Base-by-base conservation (phyloP, 2,888 invertebrate genomes). In the Acholoe squamosa region DNA sequence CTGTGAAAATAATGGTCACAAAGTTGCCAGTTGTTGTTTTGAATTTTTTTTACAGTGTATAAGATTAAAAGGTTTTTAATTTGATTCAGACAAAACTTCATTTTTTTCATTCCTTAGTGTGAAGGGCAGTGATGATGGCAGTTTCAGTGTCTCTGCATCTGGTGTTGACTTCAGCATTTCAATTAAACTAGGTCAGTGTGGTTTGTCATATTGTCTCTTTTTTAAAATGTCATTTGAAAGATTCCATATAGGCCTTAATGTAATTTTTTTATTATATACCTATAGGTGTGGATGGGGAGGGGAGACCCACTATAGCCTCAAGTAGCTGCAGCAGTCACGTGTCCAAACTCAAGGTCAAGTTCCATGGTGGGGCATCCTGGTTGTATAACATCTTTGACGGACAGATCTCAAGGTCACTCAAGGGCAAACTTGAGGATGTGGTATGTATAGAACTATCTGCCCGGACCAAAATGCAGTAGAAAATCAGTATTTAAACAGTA, bases 361-460 rank as follows among this genome's bases (percentile, higher is more conserved):
- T 91, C 31, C 89, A 91, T 33, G 91, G 91, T 25, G 91, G 91
- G 12, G 91, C 91, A 12, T 80, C 80, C 25, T 91, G 91, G 91
- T 28, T 91, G 77, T 91, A 91, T 31, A 91, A 91, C 71, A 52
- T 91, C 33, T 89, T 91, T 31, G 77, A 33, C 10, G 54, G 67
- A 7, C 7, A 43, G 19, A 71, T 91, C 25, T 34, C 89, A 52
- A 43, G 43, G n/a, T 16, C n/a, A 33, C 31, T 91, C 19, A 80
- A 77, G 54, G 71, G 76, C 19, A 89, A 89, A 51, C 67, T 91
- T n/a, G 19, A 56, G 67, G 56, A 80, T 16, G n/a, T 89, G 77
- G 88, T 88, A 88, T 16, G 88, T 88, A 28, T 16, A 43, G n/a
- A n/a, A n/a, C n/a, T n/a, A n/a, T n/a, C n/a, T n/a, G n/a, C n/a